These are phyloP conservation scores for Zygogramma bicolorata DNA, from an alignment of 2,888 invertebrate genomes.

Conservation along the genomic window DNA sequence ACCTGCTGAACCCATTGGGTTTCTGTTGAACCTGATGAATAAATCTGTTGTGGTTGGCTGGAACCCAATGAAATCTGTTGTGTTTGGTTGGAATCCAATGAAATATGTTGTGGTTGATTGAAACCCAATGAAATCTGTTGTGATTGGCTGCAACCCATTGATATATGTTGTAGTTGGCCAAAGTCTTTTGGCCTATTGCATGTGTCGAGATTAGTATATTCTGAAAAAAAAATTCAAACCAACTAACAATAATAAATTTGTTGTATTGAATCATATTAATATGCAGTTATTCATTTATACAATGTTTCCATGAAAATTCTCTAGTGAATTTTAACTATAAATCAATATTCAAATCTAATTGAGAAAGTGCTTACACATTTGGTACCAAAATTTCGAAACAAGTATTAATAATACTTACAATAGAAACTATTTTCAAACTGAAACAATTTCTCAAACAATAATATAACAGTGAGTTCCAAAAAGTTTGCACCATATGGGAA, in stretches of 20 bases:
- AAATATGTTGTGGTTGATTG: no score
- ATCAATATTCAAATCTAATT: neutral
- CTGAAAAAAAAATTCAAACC: neutral
- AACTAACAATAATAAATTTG: neutral
- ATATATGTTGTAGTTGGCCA: no score
- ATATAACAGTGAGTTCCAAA: no score
- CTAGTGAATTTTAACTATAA: no score
- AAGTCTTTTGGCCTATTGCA: neutral
- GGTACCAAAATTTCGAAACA: neutral
- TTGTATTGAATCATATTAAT: neutral
- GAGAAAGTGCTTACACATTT: no score
- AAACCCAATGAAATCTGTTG: no score
- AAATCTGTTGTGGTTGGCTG: neutral
- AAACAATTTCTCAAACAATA: neutral
- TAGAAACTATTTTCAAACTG: neutral
- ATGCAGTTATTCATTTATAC: neutral
- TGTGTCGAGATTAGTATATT: neutral
- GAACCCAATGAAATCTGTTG: neutral
- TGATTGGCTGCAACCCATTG: no score
- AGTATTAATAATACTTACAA: neutral
- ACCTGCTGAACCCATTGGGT: neutral
- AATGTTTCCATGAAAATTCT: no score
- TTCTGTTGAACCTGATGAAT: neutral
- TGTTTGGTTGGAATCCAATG: neutral
- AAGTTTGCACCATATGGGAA: no score